A percentile compares a stretch with the other conserved stretches of the same genome.
Conservation (phyloP, 2,797 vertebrate genomes). For the Echeneis naucrates region DNA sequence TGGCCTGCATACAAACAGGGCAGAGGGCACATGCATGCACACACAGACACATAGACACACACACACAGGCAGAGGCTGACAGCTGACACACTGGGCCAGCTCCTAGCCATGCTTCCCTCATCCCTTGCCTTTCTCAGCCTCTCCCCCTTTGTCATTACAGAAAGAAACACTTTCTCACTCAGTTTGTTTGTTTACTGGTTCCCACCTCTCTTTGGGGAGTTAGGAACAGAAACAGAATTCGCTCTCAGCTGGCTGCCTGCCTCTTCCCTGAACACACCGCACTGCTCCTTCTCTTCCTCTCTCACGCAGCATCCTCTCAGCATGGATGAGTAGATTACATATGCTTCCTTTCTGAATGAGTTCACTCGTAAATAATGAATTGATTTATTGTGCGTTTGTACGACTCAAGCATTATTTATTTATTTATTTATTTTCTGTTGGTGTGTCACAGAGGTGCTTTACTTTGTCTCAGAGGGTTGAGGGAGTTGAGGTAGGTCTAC, state of each 20-base stretch:
- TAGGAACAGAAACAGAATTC: constrained; percentile 80
- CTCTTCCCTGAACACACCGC: constrained; percentile 77
- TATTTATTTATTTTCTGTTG: constrained; percentile 14
- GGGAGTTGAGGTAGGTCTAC: constrained; percentile 59
- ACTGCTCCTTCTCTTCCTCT: constrained; percentile 68
- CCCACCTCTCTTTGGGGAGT: constrained; percentile 83
- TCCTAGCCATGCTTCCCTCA: constrained; percentile 57
- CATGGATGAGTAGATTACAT: constrained; percentile 84
- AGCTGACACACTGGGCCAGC: constrained; percentile 74
- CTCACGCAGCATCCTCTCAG: constrained; percentile 77
- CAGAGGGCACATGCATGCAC: constrained; percentile 62
- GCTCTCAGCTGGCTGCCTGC: constrained; percentile 82
- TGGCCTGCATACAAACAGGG: constrained; percentile 75
- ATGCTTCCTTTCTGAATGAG: constrained; percentile 84
- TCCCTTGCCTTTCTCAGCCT: constrained; percentile 60
- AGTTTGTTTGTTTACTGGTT: constrained; percentile 85
- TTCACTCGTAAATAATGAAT: constrained; percentile 83
- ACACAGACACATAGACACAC: constrained; percentile 11
- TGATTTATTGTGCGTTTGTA: constrained; percentile 80
- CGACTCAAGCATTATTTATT: constrained; percentile 69
- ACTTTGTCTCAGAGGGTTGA: constrained; percentile 67
- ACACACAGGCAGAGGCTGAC: constrained; percentile 56
- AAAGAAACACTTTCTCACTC: constrained; percentile 77
- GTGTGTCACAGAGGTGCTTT: constrained; percentile 64
- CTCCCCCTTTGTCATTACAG: constrained; percentile 80